Evolutionary conservation across 92 coral and sea anemone genomes (phyloP), one percentile per base, ranked within the genome.

Genomic region (Galaxea fascicularis): DNA sequence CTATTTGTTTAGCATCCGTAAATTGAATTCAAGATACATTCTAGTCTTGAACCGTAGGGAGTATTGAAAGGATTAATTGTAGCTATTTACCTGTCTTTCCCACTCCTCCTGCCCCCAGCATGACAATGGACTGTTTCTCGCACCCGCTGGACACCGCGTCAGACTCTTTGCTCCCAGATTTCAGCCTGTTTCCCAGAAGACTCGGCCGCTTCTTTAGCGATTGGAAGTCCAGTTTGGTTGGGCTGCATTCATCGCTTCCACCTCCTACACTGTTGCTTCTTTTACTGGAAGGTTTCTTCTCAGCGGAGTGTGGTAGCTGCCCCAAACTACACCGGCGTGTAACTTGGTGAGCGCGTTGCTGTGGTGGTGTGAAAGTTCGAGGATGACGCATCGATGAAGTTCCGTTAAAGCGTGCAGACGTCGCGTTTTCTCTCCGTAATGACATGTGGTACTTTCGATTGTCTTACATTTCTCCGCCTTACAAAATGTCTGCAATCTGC

Each of bases 61-160:
- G 31, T 10, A 7, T 18, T 39, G 22, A 41, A 45, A 24, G 27
- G 18, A 22, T 24, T 22, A 44, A 0, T 12, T 46, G 12, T 5
- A 9, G 8, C 45, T 11, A 17, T 78, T 64, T 78, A 82, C 98
- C 98, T 92, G 98, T 96, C 78, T 96, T 96, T 6, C 98, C 98
- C 8, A 96, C 98, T 0, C 98, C 98, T 22, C 95, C 98, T 12
- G 91, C 92, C 13, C 98, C 98, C 4, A 96, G 93, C 71, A 96
- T 83, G 3, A 96, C 98, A 12, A 93, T 77, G 4, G 91, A 90
- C 66, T 96, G 95, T 57, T 87, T 92, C 76, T 96, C 98, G 17
- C 56, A 12, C 17, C 88, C 83, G 51, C 76, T 77, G 18, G 85
- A 74, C 52, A 60, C 83, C 27, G 77, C 73, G 4, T 78, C 67